Evolutionary conservation across 2,113 vertebrate species (phyloP), one percentile per base, ranked within the genome.

Genomic region (Aptenodytes forsteri): DNA sequence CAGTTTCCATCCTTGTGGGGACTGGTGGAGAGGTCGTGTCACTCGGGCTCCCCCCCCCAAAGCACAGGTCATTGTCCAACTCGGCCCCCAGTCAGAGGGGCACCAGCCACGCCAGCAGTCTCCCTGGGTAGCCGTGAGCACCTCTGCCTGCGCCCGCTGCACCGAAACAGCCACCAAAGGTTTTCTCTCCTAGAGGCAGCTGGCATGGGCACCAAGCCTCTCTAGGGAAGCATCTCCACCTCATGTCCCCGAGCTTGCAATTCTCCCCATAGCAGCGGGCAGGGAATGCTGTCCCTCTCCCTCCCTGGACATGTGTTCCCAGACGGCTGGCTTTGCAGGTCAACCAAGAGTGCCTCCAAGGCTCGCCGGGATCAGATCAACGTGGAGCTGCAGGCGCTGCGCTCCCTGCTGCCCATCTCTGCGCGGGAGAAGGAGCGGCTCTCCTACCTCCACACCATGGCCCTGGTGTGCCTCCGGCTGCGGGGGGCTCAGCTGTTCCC

Each of bases 261-360:
- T 26, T 59, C 36, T 49, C 18, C 67, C 52, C 16, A 2, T 6
- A 23, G 22, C 2, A 0, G 10, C 0, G 2, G 36, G 46, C 2
- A 6, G 84, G 72, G 67, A 42, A 26, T 12, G 29, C 22, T 32
- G 29, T 62, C 65, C 44, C 27, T 65, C 36, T 50, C 54, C 29
- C 9, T 52, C 23, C 49, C 46, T 29, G 47, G 76, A 62, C 36
- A 8, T 0, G 0, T n/a, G 8, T 83, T 42, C n/a, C 50, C 16
- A n/a, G 69, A 87, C 7, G 27, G 10, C 14, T 90, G 94, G 62
- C 80, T 94, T 94, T 97, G 91, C 98, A 99, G 99, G 97, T 99
- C 99, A 54, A 99, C 99, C 66, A 99, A 99, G 96, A 98, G 98
- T 9, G 99, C 99, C 7, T 99, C 99, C 34, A 99, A 99, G 96